Evolutionary conservation across 2,113 vertebrate genomes (phyloP).

Genomic region (Psophia crepitans): DNA sequence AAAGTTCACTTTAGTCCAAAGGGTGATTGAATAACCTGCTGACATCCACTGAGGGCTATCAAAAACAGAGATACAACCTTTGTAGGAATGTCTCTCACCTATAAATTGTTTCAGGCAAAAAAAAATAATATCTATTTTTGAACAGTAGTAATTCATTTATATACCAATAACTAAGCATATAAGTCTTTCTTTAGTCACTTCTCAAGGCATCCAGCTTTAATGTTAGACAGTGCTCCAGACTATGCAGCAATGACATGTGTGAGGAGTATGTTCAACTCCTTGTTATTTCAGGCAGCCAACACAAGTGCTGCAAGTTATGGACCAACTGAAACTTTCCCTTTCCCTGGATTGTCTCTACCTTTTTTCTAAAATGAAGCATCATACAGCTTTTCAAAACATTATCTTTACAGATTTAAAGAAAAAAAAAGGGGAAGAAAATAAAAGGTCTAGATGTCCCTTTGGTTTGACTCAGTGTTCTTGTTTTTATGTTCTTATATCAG

Average conservation of each 20-base stretch:
- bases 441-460: neutral
- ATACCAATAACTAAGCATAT: neutral
- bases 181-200: neutral
- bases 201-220: neutral
- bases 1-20: neutral
- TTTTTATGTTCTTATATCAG: neutral
- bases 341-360: neutral
- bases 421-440: no score
- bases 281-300: neutral
- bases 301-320: neutral
- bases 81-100: neutral
- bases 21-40: neutral
- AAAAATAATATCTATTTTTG: neutral
- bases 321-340: neutral
- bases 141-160: neutral
- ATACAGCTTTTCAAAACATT: neutral
- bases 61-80: neutral
- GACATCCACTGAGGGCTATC: neutral
- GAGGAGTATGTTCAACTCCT: neutral
- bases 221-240: neutral
- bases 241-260: neutral
- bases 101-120: neutral
- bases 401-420: neutral
- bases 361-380: neutral
- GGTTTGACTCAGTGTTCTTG: neutral